These are phyloP conservation scores for Mustelus asterias DNA, from an alignment of 2,113 vertebrate genomes.

Conservation along the genomic window DNA sequence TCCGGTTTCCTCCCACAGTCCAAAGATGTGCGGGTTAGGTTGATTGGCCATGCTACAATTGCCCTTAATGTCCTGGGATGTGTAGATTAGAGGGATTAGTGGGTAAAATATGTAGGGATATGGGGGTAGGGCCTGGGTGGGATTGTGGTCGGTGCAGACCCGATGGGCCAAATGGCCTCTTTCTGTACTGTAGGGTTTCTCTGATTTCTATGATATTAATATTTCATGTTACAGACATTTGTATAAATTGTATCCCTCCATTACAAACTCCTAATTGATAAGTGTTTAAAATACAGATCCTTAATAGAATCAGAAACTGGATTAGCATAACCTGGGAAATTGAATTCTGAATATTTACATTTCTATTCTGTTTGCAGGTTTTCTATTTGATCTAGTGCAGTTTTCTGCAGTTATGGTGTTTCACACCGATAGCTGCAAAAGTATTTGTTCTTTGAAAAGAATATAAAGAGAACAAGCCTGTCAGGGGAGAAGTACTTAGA, in stretches of 20 bases:
- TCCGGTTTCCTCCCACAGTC: no score
- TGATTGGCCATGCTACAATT: no score
- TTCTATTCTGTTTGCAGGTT: not conserved
- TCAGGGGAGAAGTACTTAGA: not conserved
- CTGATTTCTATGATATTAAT: no score
- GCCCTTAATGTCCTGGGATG: no score
- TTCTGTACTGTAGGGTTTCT: no score
- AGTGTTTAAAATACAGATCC: not conserved
- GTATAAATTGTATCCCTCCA: not conserved
- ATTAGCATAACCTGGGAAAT: not conserved
- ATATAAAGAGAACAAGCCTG: not conserved
- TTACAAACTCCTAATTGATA: constrained; percentile 1
- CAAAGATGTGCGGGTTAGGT: no score
- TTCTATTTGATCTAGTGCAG: not conserved
- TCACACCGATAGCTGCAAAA: not conserved
- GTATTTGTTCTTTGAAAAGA: not conserved
- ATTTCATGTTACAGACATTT: not conserved
- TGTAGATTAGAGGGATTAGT: no score
- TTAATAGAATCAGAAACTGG: constrained; percentile 9
- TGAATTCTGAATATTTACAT: constrained; percentile 22
- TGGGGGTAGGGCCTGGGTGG: no score
- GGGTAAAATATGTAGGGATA: no score
- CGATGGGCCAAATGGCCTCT: no score
- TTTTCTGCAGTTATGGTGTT: not conserved
- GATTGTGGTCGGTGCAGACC: no score